These are phyloP conservation scores for Elgaria multicarinata DNA, from an alignment of 2,113 vertebrate genomes.

Conservation along the genomic window DNA sequence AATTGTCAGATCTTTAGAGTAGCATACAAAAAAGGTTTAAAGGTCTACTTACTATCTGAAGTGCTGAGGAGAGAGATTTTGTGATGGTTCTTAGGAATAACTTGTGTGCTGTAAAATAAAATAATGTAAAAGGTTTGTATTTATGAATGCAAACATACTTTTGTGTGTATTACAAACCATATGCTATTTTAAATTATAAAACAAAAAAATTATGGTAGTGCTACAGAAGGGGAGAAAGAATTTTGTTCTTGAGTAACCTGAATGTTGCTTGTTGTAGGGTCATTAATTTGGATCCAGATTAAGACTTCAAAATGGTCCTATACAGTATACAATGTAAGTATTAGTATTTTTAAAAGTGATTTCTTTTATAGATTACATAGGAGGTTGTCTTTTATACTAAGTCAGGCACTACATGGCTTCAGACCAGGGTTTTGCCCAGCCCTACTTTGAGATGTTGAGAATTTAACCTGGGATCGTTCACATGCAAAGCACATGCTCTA, in stretches of 20 bases:
- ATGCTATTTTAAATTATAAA: neutral
- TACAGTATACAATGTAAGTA: slow-evolving; percentile 87
- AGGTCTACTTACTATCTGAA: neutral
- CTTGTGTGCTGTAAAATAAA: neutral
- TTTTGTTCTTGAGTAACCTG: neutral
- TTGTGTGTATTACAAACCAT: neutral
- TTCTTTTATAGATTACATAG: neutral
- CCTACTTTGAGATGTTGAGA: neutral
- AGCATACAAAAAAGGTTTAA: neutral
- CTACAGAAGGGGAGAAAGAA: neutral
- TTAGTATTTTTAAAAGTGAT: neutral
- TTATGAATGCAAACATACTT: neutral
- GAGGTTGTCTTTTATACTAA: neutral
- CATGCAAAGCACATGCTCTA: neutral
- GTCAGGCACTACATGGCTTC: neutral
- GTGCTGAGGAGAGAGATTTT: neutral
- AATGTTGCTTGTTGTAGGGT: slow-evolving; percentile 73
- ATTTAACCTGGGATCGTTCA: neutral
- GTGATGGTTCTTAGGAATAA: neutral
- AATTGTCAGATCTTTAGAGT: neutral
- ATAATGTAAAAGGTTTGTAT: neutral
- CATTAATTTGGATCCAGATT: slow-evolving; percentile 87
- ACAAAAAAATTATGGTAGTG: neutral
- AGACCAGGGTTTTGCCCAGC: neutral
- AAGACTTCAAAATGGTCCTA: slow-evolving; percentile 89